These are phyloP conservation scores for Microtus montanus DNA, from an alignment of 2,113 vertebrate genomes.

Conservation along the genomic window DNA sequence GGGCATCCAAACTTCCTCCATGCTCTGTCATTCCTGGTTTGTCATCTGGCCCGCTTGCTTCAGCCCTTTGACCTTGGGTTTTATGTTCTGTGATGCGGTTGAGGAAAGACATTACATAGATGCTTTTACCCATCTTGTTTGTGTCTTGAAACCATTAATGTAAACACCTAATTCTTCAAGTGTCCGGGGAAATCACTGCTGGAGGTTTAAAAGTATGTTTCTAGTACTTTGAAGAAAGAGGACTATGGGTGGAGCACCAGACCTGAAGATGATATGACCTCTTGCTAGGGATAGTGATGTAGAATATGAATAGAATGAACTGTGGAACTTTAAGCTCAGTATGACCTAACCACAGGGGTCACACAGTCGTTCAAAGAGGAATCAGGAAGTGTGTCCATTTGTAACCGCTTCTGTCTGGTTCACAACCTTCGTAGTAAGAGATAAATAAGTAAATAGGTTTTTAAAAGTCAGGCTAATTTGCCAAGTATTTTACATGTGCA, in stretches of 20 bases:
- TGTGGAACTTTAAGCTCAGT: neutral
- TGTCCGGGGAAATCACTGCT: neutral
- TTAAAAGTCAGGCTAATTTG: constrained; percentile 15
- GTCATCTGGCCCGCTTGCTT: neutral
- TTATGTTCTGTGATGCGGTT: neutral
- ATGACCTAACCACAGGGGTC: neutral
- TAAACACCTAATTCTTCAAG: neutral
- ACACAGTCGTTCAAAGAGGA: neutral
- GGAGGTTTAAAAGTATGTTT: constrained; percentile 29
- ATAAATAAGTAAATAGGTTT: neutral
- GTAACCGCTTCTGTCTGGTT: neutral
- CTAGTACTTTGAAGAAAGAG: constrained; percentile 15
- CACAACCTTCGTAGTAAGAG: constrained; percentile 5
- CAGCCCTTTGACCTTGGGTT: neutral
- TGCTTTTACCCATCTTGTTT: neutral
- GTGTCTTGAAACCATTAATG: neutral
- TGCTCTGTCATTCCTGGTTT: neutral
- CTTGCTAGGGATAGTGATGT: neutral
- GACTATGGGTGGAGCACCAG: neutral
- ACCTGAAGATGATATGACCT: neutral
- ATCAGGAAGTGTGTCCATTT: neutral
- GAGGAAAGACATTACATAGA: neutral
- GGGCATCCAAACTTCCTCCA: neutral
- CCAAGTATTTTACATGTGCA: neutral
- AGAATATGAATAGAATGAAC: constrained; percentile 26